A percentile compares a stretch with the other conserved stretches of the same genome.
Conservation (phyloP, 2,888 invertebrate species). For the Plagodis dolabraria region DNA sequence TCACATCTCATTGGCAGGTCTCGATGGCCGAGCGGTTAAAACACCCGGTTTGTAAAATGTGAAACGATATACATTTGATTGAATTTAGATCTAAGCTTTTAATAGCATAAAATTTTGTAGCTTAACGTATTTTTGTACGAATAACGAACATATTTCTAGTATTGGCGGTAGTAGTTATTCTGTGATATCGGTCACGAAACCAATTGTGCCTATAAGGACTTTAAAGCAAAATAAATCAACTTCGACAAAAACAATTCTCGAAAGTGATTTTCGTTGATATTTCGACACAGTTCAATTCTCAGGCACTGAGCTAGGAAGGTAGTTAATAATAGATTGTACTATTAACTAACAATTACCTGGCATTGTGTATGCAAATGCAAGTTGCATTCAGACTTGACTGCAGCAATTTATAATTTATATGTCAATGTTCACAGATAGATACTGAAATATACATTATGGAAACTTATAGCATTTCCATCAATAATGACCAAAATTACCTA, state of each 20-base stretch:
- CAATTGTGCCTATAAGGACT: too few species aligned
- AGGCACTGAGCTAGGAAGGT: constrained; percentile 1
- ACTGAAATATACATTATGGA: constrained; percentile 9
- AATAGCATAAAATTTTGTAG: too few species aligned
- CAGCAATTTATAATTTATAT: constrained; percentile 21
- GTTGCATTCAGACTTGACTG: constrained; percentile 19
- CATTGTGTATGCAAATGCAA: constrained; percentile 23
- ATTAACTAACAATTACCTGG: constrained; percentile 16
- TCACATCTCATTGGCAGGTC: too few species aligned
- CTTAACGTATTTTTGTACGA: too few species aligned
- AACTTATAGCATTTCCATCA: not conserved
- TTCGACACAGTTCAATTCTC: constrained; percentile 3
- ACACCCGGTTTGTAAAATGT: too few species aligned
- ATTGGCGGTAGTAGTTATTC: too few species aligned
- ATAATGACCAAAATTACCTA: not conserved
- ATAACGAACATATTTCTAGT: too few species aligned
- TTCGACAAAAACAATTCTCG: not conserved
- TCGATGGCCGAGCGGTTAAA: too few species aligned
- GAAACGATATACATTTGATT: too few species aligned
- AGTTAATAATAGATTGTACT: constrained; percentile 14
- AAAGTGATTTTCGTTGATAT: not conserved
- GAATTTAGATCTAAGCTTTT: too few species aligned
- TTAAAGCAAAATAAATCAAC: not conserved
- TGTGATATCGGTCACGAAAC: too few species aligned
- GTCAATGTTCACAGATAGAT: constrained; percentile 12